Percentiles rank a stretch among this genome's conserved stretches.
Conservation (phyloP, 1,140 invertebrate species). For the Lerema accius region DNA sequence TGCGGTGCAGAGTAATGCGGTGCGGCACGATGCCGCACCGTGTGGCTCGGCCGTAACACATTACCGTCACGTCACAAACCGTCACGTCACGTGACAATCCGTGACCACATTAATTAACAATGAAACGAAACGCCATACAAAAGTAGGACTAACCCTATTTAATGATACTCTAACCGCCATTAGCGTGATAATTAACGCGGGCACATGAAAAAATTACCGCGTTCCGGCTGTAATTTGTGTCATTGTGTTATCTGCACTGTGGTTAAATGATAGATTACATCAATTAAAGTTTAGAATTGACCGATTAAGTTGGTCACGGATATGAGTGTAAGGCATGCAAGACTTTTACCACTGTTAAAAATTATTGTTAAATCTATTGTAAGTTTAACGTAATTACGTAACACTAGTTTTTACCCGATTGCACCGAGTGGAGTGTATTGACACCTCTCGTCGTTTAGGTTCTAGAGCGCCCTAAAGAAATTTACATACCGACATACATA, state of each 20-base stretch:
- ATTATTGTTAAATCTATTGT: too few relatives aligned
- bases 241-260: slow-evolving; percentile 14
- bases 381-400: too few relatives aligned
- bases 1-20: too few relatives aligned
- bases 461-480: too few relatives aligned
- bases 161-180: neutral
- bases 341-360: neutral
- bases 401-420: too few relatives aligned
- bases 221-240: slow-evolving; percentile 6
- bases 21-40: too few relatives aligned
- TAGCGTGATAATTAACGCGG: slow-evolving; percentile 14
- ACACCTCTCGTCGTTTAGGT: too few relatives aligned
- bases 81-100: neutral
- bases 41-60: too few relatives aligned
- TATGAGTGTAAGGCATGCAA: neutral
- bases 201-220: slow-evolving; percentile 5
- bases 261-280: slow-evolving; percentile 20
- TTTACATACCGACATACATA: too few relatives aligned
- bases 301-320: slow-evolving; percentile 2
- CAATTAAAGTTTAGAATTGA: neutral
- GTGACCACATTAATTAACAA: slow-evolving; percentile 2
- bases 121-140: neutral
- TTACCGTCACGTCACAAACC: neutral
- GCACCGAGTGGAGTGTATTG: too few relatives aligned
- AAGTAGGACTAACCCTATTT: slow-evolving; percentile 1